These are phyloP conservation scores for Apostichopus japonicus DNA, from an alignment of 35 echinoderm and acorn worm genomes.

Conservation along the genomic window DNA sequence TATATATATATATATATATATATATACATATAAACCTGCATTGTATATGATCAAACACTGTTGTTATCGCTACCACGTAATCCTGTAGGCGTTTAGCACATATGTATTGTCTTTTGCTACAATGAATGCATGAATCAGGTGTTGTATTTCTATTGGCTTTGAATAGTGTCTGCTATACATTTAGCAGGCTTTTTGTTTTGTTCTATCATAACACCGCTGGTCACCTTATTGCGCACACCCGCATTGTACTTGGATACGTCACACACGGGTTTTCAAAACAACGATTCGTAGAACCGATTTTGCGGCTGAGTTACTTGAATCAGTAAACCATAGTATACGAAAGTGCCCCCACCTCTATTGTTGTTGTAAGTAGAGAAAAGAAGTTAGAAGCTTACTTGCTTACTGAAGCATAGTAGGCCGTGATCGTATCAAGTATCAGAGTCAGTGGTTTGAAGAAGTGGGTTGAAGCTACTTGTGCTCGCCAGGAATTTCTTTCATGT, in stretches of 20 bases:
- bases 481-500: neutral
- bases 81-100: too few relatives aligned
- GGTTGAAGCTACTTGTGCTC: neutral
- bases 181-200: neutral
- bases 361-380: neutral
- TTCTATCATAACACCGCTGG: neutral
- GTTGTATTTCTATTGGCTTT: neutral
- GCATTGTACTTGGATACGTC: neutral
- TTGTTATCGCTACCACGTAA: too few relatives aligned
- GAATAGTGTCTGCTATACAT: neutral
- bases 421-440: neutral
- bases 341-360: neutral
- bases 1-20: too few relatives aligned
- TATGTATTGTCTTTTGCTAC: too few relatives aligned
- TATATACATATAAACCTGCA: too few relatives aligned
- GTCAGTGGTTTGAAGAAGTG: neutral
- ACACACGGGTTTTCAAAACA: neutral
- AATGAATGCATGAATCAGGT: neutral
- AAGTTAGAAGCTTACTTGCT: neutral
- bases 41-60: too few relatives aligned
- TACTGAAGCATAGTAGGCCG: neutral
- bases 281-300: neutral
- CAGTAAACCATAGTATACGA: neutral
- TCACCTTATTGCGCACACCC: neutral
- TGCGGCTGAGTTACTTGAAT: neutral